Base-by-base conservation (phyloP, 2,113 vertebrate genomes). In the Phocoena phocoena region DNA sequence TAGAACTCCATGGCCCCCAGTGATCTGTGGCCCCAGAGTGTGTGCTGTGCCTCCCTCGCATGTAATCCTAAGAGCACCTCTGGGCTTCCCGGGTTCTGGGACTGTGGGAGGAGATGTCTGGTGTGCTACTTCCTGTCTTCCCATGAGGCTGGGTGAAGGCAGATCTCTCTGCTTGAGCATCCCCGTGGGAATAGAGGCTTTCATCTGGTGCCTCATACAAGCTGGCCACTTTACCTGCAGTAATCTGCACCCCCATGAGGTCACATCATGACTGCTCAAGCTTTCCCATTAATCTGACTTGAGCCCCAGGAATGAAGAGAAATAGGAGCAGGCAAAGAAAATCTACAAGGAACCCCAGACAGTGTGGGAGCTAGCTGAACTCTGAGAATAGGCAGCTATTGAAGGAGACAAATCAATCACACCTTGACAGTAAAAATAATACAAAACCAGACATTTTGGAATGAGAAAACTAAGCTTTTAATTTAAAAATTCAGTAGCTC, bases 381-480 rank as follows among this genome's bases (percentile, higher is more conserved):
- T 88, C 25, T 1, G 50, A 88, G 23, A 65, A 76, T 2, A 76
- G 28, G 21, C 4, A 20, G 26, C n/a, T 50, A 53, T 17, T 5
- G 20, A 47, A 82, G 85, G 68, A 86, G 50, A 53, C 17, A 67
- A 85, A 41, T 36, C 38, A 36, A 60, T 71, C 23, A 92, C 36
- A 90, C 33, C 41, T 53, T 25, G 36, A 36, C 17, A 83, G 76
- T n/a, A 76, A 92, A 96, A 76, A 23, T 31, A 93, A 74, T 5
- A 62, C 10, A 38, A 88, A 84, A 28, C 5, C 12, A 50, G 60
- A 71, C 2, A 17, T 63, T 87, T 77, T 58, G 23, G 26, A 84
- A 89, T 65, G 18, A 88, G n/a, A 94, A 90, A 86, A 74, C 4
- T 53, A 70, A 55, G 18, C 38, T 89, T 84, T 71, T 41, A n/a